Percentiles rank a stretch among this genome's conserved stretches.
Conservation (phyloP, 2,113 vertebrate species). For the Sciurus niger region DNA sequence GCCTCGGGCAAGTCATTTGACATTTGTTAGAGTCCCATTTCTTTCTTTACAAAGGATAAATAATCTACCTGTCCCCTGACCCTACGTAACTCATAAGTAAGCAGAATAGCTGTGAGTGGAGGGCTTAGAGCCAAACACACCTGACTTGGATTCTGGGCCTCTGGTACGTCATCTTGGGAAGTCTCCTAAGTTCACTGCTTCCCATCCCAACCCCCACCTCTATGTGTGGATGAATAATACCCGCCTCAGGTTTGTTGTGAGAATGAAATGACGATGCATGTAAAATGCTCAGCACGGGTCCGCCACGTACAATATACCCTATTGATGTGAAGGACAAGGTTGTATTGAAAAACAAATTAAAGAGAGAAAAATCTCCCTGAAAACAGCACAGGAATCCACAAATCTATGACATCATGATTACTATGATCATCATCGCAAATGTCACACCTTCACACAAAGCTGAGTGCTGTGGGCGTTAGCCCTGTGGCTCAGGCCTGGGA, state of each 20-base stretch:
- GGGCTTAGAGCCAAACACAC: not conserved
- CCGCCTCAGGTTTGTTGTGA: not conserved
- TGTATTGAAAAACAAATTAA: not conserved
- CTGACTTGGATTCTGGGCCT: not conserved
- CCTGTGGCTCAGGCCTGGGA: rapidly evolving
- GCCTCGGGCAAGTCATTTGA: not conserved
- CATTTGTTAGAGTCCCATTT: not conserved
- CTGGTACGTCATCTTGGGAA: not conserved
- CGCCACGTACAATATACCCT: not conserved
- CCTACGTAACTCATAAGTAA: not conserved
- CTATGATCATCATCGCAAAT: not conserved
- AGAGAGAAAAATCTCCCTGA: not conserved
- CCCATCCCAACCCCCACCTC: not conserved
- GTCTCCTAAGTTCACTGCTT: not conserved
- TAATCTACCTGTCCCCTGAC: not conserved
- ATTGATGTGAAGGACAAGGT: not conserved
- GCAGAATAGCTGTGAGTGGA: rapidly evolving
- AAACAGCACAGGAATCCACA: not conserved
- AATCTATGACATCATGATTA: not conserved
- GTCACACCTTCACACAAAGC: not conserved
- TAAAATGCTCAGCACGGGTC: not conserved
- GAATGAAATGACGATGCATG: not conserved
- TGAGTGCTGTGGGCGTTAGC: not conserved
- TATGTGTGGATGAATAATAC: not conserved
- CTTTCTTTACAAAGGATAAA: not conserved